Base-by-base conservation (phyloP, 2,113 vertebrate genomes). In the Paradisaea rubra region DNA sequence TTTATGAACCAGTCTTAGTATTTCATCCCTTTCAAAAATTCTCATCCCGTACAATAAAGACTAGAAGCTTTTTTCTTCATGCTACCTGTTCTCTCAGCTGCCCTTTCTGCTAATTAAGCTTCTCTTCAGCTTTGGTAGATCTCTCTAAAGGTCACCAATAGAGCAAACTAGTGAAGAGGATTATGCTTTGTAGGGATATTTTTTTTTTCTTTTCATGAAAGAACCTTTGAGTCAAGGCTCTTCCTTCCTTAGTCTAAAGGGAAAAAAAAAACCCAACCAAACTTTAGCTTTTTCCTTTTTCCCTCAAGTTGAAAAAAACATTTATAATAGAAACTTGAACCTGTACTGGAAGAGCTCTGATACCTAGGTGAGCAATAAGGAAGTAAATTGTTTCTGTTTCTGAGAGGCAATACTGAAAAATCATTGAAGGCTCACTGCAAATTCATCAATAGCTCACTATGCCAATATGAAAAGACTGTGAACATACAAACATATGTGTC, bases 41-140 rank as follows among this genome's bases (percentile, higher is more conserved):
- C 94, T 95, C 91, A 83, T 91, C 74, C 89, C 79, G 71, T 94
- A 94, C 93, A 84, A 86, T 84, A 81, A 94, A 85, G 64, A 69
- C 82, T 94, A 91, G 89, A 96, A 94, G 77, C 93, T 59, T 71
- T 85, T 89, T 96, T 76, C 59, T 96, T 95, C 22, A 39, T 93
- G 65, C 25, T 81, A 60, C 68, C 44, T 42, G 16, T 94, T 96
- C 91, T 95, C 79, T 93, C 74, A 68, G 78, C 74, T 98, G 97
- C 95, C 96, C 97, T 97, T 97, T 97, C 84, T 90, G 91, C 96
- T 97, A 97, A 97, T 97, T 96, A 98, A 97, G 91, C 53, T 88
- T 89, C 83, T 93, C 92, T 79, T 88, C 95, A 87, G 72, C 86
- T 96, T 96, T 95, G 80, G 95, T 91, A 94, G 93, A 93, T 91